A percentile compares a stretch with the other conserved stretches of the same genome.
phyloP scores from a whole-genome alignment of 2,797 vertebrate genomes.

The Epinephelus malabaricus region DNA sequence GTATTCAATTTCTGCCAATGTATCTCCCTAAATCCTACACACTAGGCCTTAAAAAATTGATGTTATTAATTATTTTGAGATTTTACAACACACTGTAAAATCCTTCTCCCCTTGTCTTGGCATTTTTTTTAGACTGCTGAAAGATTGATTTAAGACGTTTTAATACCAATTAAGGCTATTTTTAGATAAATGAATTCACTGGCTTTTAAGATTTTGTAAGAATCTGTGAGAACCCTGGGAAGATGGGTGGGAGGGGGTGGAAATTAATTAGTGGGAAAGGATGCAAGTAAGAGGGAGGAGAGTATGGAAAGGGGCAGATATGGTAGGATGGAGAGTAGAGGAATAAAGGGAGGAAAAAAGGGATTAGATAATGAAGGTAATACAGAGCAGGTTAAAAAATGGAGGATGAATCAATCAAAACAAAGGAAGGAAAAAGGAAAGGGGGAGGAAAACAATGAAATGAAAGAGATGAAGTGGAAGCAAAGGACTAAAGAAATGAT shows the following conservation, averaged over 20 bases:
- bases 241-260: neutral
- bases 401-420: neutral
- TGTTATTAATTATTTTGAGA: too few species aligned
- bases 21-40: too few species aligned
- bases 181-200: too few species aligned
- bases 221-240: too few species aligned
- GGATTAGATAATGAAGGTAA: neutral
- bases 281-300: neutral
- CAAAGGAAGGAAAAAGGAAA: neutral
- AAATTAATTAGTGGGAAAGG: neutral
- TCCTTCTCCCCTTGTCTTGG: too few species aligned
- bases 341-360: neutral
- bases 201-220: too few species aligned
- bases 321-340: neutral
- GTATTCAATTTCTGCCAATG: too few species aligned
- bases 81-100: too few species aligned
- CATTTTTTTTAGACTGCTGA: too few species aligned
- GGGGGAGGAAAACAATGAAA: neutral
- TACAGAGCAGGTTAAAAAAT: neutral
- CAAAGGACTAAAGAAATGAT: neutral
- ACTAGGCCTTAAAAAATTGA: too few species aligned
- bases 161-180: too few species aligned
- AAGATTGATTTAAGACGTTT: too few species aligned
- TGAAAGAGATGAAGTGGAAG: neutral
- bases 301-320: neutral